Conservation (phyloP, 2,797 vertebrate genomes). For the Rhinophrynus dorsalis region DNA sequence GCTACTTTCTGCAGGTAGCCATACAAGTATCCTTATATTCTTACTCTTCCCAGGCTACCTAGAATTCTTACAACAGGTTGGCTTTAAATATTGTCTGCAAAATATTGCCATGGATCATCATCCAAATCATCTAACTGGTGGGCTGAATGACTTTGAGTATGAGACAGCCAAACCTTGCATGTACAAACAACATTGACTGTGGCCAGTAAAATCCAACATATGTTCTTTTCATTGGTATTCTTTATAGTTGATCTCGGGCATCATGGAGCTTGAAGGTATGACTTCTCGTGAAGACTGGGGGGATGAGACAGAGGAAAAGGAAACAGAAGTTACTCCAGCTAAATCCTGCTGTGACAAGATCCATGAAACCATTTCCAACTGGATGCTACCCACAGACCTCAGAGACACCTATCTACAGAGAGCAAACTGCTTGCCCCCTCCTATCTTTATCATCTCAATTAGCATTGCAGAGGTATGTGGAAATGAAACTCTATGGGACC, state of each 20-base stretch:
- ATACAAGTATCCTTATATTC: too few relatives aligned
- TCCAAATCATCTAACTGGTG: too few relatives aligned
- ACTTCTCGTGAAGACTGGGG: conserved; percentile 32
- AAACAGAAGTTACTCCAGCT: background rate
- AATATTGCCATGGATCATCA: too few relatives aligned
- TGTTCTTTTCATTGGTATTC: too few relatives aligned
- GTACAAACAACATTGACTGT: too few relatives aligned
- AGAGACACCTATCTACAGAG: conserved; percentile 74
- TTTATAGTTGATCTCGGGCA: conserved; percentile 26
- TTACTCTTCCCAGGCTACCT: too few relatives aligned
- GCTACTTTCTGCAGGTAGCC: too few relatives aligned
- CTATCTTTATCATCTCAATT: conserved; percentile 85
- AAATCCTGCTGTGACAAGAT: conserved; percentile 66
- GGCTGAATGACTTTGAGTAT: too few relatives aligned
- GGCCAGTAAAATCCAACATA: too few relatives aligned
- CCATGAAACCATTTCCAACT: conserved; percentile 73
- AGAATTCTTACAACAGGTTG: too few relatives aligned
- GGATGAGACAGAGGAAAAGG: conserved; percentile 36
- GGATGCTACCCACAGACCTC: conserved; percentile 79
- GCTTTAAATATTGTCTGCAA: too few relatives aligned
- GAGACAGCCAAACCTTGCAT: too few relatives aligned
- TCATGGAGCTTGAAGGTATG: conserved; percentile 41
- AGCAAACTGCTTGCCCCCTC: conserved; percentile 84
- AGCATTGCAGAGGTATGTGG: conserved; percentile 79
- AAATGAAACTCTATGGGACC: background rate